Percentiles rank a stretch among this genome's conserved stretches.
Conservation (phyloP, 2,888 invertebrate genomes). For the Volucella zonaria region DNA sequence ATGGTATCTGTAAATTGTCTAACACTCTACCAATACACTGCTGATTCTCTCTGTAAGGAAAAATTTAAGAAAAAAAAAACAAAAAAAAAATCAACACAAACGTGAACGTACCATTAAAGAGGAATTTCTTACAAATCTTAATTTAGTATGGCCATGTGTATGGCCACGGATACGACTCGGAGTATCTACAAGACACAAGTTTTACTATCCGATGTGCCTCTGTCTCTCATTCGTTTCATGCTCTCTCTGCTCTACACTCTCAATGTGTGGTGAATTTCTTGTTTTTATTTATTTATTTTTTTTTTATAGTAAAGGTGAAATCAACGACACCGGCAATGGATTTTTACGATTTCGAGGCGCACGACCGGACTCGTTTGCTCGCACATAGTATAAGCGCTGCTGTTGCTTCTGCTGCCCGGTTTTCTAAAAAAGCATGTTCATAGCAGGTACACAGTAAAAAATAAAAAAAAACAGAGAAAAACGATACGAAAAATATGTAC, state of each 20-base stretch:
- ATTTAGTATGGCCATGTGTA: constrained; percentile 69
- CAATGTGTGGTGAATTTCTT: constrained; percentile 68
- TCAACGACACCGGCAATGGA: constrained; percentile 68
- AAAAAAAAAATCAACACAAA: constrained; percentile 37
- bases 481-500: constrained; percentile 12
- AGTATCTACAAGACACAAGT: constrained; percentile 48
- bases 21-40: constrained; percentile 41
- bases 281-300: background rate
- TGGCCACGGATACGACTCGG: background rate
- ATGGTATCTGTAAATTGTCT: constrained; percentile 26
- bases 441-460: constrained; percentile 52
- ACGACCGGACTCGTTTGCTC: constrained; percentile 65
- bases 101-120: constrained; percentile 69
- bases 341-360: constrained; percentile 64
- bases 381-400: constrained; percentile 47
- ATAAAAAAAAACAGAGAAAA: background rate
- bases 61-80: constrained; percentile 1
- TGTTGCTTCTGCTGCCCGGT: constrained; percentile 31
- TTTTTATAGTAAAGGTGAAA: constrained; percentile 21
- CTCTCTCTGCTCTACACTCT: constrained; percentile 17
- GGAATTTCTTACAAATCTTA: constrained; percentile 73
- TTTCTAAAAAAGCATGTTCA: constrained; percentile 53
- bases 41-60: constrained; percentile 3
- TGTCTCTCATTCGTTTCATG: background rate
- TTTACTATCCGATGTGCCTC: constrained; percentile 42